Percentiles rank a stretch among this genome's conserved stretches.
phyloP scores from a whole-genome alignment of 2,797 vertebrate genomes.

The Pogonophryne albipinna region DNA sequence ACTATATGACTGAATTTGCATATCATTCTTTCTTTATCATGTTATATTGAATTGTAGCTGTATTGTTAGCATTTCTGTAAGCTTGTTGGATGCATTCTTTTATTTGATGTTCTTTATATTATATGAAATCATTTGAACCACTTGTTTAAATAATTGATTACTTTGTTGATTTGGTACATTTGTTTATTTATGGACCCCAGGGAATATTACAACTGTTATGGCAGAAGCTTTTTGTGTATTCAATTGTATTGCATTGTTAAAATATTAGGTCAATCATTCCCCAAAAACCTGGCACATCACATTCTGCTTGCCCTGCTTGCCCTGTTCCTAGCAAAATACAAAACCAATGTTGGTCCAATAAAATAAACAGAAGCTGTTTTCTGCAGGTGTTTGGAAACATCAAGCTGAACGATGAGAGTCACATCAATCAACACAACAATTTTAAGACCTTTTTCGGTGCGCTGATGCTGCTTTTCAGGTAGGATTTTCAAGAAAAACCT shows the following conservation, averaged over 20 bases:
- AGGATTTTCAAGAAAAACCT: slow-evolving; percentile 19
- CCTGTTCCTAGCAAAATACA: not conserved
- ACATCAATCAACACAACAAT: slow-evolving; percentile 99
- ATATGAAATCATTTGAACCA: not conserved
- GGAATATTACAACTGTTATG: not conserved
- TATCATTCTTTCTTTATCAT: not conserved
- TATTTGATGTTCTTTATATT: not conserved
- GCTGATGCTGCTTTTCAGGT: slow-evolving; percentile 99
- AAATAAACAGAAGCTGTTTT: slow-evolving; percentile 12
- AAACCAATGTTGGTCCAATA: not conserved
- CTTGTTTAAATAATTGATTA: not conserved
- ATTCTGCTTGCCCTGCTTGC: not conserved
- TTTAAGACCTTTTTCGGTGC: slow-evolving; percentile 97
- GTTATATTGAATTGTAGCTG: not conserved
- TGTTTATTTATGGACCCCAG: not conserved
- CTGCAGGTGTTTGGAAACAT: slow-evolving; percentile 97
- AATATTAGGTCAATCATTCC: not conserved
- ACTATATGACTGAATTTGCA: not conserved
- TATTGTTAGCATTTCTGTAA: not conserved
- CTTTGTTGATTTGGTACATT: not conserved
- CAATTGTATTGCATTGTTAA: not conserved
- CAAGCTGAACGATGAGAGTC: slow-evolving; percentile 96
- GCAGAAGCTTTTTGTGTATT: not conserved
- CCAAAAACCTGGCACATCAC: too few relatives aligned
- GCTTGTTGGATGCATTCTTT: not conserved